Conservation (phyloP, 2,797 vertebrate species). For the Phrynocephalus guinanensis region DNA sequence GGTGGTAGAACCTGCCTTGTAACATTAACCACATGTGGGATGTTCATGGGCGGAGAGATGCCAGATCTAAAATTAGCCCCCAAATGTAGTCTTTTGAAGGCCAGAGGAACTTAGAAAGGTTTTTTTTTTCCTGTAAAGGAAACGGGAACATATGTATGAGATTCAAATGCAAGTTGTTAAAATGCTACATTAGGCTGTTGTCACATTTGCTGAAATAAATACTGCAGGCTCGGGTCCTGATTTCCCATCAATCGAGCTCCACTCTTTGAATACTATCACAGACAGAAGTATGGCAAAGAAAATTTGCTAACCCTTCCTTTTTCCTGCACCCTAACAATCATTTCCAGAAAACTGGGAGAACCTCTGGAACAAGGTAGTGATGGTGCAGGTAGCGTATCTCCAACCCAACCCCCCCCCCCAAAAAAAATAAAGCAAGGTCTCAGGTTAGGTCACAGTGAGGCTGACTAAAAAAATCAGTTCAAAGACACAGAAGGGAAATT, state of each 20-base stretch:
- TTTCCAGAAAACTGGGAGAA: background rate
- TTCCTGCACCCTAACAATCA: background rate
- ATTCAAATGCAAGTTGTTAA: conserved; percentile 46
- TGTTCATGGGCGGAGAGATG: conserved; percentile 65
- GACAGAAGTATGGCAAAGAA: background rate
- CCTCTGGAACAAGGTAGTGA: background rate
- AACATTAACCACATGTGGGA: conserved; percentile 80
- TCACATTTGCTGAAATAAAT: conserved; percentile 37
- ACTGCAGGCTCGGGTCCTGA: background rate
- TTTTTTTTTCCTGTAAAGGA: conserved; percentile 62
- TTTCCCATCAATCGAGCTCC: background rate
- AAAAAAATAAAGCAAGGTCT: too few species aligned
- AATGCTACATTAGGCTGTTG: conserved; percentile 35
- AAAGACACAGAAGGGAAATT: too few species aligned
- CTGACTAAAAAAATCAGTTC: too few species aligned
- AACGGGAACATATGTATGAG: conserved; percentile 41
- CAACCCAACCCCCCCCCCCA: too few species aligned
- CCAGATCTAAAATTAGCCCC: conserved; percentile 79
- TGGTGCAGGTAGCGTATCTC: background rate
- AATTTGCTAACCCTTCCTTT: background rate
- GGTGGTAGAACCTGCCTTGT: conserved; percentile 76
- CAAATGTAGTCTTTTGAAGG: conserved; percentile 58
- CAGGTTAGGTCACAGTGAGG: too few species aligned
- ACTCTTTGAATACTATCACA: background rate
- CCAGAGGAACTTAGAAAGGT: conserved; percentile 61